Evolutionary conservation across 2,797 vertebrate species (phyloP), one percentile per base, ranked within the genome.

Genomic region (Alcedo quadribrachys): DNA sequence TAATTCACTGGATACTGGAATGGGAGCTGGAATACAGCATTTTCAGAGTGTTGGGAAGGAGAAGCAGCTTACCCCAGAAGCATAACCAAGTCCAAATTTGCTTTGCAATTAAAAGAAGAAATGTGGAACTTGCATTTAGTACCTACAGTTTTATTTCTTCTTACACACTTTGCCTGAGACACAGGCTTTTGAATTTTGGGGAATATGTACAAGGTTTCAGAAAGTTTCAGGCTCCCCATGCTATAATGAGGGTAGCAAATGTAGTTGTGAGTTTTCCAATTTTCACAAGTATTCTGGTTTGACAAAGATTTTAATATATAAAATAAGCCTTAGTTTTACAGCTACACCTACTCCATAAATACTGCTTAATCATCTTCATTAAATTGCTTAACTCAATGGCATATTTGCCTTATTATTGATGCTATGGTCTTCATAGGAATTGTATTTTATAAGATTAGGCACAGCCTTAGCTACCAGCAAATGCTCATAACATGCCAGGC

Each of bases 1-100:
- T 92, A 96, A 95, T 93, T 89, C 90, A 89, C 76, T 89, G 80
- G 40, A 58, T 96, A 11, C 92, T 89, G 61, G 45, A 79, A 84
- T 80, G 25, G 62, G 87, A 91, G 63, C 81, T 93, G 85, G 89
- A 95, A 93, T 61, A 69, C 85, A 83, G 28, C 75, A 65, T 62
- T 92, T 83, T 32, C 62, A 55, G 81, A 30, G 30, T 60, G 66
- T 24, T 89, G 89, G 61, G 76, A 85, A 75, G 62, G 46, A 82
- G 90, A 54, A 84, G 81, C 51, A 69, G 40, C 81, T 88, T 90
- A 65, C 46, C 46, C 48, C 51, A 88, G 81, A 51, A 90, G 54
- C 28, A 66, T 15, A 73, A 78, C 73, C 54, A 81, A 80, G 68
- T 61, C 81, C 71, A 92, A 93, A 87, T 85, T 65, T 69, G 78